phyloP scores from a whole-genome alignment of 2,797 vertebrate genomes.

The Simalia tracyae region DNA sequence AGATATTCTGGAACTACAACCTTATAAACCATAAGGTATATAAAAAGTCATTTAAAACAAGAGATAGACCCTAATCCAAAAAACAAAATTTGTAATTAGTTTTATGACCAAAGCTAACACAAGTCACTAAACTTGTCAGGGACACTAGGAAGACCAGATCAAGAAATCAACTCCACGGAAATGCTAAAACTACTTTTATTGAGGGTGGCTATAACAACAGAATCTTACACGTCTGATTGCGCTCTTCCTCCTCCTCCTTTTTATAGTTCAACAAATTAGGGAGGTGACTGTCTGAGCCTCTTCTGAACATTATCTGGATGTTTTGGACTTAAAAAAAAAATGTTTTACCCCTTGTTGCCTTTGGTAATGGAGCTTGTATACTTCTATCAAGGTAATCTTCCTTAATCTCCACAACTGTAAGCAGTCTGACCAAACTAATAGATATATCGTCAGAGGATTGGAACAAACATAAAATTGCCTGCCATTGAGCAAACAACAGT shows the following conservation, averaged over 20 bases:
- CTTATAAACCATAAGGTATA: too few species aligned
- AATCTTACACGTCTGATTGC: not conserved
- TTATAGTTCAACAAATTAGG: not conserved
- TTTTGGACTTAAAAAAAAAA: not conserved
- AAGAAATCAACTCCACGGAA: not conserved
- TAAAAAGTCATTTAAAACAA: slow-evolving; percentile 24
- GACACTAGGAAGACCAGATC: not conserved
- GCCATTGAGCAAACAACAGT: not conserved
- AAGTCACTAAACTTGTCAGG: not conserved
- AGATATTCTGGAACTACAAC: not conserved
- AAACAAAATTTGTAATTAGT: not conserved
- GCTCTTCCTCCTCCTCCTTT: not conserved
- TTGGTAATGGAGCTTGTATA: not conserved
- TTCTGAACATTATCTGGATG: not conserved
- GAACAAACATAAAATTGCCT: not conserved
- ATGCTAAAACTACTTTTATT: not conserved
- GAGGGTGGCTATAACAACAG: not conserved
- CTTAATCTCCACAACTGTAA: not conserved
- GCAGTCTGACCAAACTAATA: not conserved
- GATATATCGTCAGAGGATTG: not conserved
- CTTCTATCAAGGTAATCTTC: not conserved
- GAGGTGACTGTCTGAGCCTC: not conserved
- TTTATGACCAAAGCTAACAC: not conserved
- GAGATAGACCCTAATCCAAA: not conserved
- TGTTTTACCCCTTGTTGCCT: not conserved